A percentile compares a stretch with the other conserved stretches of the same genome.
Conservation (phyloP, 2,113 vertebrate genomes). For the Mormyrus lacerda region DNA sequence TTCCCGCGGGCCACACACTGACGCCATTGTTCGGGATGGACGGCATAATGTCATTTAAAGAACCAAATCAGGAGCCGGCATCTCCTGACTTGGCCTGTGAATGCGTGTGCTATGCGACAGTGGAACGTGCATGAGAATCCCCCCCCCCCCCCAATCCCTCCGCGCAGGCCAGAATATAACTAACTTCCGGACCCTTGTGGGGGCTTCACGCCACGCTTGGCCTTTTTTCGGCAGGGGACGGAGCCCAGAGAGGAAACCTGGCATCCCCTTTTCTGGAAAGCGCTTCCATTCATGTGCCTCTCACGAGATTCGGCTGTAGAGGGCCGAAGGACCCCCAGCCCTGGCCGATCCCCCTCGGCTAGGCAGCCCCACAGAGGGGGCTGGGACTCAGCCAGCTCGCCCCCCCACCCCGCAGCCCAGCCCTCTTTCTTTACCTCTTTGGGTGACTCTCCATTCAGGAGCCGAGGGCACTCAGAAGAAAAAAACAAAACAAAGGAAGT, state of each 20-base stretch:
- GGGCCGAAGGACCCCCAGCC: not conserved
- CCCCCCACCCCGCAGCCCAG: not conserved
- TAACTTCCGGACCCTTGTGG: not conserved
- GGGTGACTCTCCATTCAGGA: conserved; percentile 18
- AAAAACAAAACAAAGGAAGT: not conserved
- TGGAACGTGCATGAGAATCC: not conserved
- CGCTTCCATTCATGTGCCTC: not conserved
- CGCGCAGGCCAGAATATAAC: not conserved
- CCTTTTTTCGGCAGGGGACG: not conserved
- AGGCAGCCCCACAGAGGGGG: conserved; percentile 8
- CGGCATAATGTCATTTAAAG: conserved; percentile 49
- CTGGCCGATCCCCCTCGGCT: not conserved
- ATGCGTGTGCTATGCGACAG: not conserved
- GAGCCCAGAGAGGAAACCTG: not conserved
- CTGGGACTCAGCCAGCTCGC: not conserved
- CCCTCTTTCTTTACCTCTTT: not conserved
- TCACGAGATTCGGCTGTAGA: not conserved
- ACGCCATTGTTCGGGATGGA: conserved; percentile 40
- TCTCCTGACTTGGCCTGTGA: conserved; percentile 45
- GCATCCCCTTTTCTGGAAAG: not conserved
- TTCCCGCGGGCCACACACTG: conserved; percentile 31
- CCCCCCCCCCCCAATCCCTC: not conserved
- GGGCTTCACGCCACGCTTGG: not conserved
- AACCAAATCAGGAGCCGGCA: conserved; percentile 46
- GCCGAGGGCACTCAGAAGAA: conserved; percentile 4